A percentile compares a stretch with the other conserved stretches of the same genome.
These are phyloP conservation scores for Oryzias celebensis DNA, from an alignment of 2,113 vertebrate species.

Conservation along the genomic window DNA sequence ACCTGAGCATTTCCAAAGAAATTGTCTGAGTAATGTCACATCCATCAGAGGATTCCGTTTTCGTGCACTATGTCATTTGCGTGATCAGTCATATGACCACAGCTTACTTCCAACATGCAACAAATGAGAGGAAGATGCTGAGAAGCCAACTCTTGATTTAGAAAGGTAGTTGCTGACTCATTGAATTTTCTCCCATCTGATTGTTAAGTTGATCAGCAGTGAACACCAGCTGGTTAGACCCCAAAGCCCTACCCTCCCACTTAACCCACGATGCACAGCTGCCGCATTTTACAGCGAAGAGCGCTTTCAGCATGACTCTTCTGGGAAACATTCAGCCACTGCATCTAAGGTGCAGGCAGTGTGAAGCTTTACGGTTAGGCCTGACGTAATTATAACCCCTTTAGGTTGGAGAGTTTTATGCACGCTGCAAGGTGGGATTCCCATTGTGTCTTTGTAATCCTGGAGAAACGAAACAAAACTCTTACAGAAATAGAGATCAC, in stretches of 20 bases:
- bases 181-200: conserved; percentile 15
- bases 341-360: conserved; percentile 19
- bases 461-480: conserved; percentile 35
- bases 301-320: conserved; percentile 48
- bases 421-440: conserved; percentile 26
- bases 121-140: not conserved
- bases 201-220: conserved; percentile 23
- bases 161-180: conserved; percentile 40
- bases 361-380: conserved; percentile 40
- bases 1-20: not conserved
- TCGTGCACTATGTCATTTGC: conserved; percentile 4
- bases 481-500: not conserved
- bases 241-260: conserved; percentile 47
- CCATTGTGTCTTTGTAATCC: conserved; percentile 9
- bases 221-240: conserved; percentile 50
- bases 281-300: conserved; percentile 7
- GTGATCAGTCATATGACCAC: conserved; percentile 51
- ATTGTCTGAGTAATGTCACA: not conserved
- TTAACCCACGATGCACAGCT: not conserved
- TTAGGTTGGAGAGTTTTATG: conserved; percentile 11
- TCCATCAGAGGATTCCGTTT: conserved; percentile 3
- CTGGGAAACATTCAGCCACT: conserved; percentile 53
- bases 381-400: conserved; percentile 34
- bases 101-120: conserved; percentile 21
- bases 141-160: conserved; percentile 6